Evolutionary conservation across 2,113 vertebrate genomes (phyloP).

Genomic region (Sterna hirundo): DNA sequence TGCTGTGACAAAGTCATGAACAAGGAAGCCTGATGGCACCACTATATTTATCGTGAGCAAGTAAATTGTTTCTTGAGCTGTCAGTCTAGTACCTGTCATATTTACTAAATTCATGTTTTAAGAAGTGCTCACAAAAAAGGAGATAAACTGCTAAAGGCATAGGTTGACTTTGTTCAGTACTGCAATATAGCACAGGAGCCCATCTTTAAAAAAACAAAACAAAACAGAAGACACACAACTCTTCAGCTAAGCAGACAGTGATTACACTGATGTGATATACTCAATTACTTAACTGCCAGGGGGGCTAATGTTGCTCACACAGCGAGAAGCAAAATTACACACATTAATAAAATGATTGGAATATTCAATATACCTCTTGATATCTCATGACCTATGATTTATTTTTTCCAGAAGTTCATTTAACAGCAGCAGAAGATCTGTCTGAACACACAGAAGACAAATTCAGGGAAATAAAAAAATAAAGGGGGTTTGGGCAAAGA

Average conservation of each 20-base stretch:
- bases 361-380: background rate
- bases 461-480: background rate
- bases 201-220: background rate
- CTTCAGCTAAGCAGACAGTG: background rate
- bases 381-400: background rate
- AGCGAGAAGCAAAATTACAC: background rate
- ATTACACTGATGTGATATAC: constrained; percentile 2
- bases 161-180: background rate
- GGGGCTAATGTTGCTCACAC: background rate
- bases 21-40: background rate
- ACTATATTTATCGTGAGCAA: background rate
- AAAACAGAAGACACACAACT: background rate
- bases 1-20: background rate
- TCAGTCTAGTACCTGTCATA: background rate
- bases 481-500: background rate
- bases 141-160: background rate
- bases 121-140: background rate
- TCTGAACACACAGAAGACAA: background rate
- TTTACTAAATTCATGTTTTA: background rate
- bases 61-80: background rate
- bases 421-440: background rate
- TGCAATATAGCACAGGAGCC: background rate
- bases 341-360: background rate
- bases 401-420: background rate
- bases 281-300: constrained; percentile 21